phyloP scores from a whole-genome alignment of 2,888 invertebrate genomes.

The Melanotus villosus region DNA sequence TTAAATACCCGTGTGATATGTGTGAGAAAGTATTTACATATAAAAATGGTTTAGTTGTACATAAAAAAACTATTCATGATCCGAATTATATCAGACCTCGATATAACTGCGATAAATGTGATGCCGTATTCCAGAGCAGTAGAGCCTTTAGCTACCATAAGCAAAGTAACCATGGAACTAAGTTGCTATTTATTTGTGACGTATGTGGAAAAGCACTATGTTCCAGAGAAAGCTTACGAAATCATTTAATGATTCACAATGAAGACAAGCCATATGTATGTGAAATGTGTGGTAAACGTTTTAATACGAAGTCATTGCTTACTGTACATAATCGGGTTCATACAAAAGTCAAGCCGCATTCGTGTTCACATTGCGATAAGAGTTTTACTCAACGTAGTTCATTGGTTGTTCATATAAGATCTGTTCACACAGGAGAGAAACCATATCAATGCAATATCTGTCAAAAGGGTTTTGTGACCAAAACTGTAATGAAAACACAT shows the following conservation, averaged over 20 bases:
- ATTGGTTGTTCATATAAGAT: slow-evolving; percentile 9
- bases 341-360: slow-evolving; percentile 26
- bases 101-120: slow-evolving; percentile 58
- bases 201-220: slow-evolving; percentile 35
- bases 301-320: slow-evolving; percentile 67
- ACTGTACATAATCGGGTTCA: slow-evolving; percentile 34
- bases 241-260: neutral
- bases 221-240: neutral
- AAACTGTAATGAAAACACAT: slow-evolving; percentile 62
- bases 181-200: slow-evolving; percentile 37
- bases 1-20: neutral
- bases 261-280: slow-evolving; percentile 70
- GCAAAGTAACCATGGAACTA: slow-evolving; percentile 37
- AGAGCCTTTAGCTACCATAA: slow-evolving; percentile 46
- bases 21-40: slow-evolving; percentile 34
- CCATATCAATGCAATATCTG: slow-evolving; percentile 72
- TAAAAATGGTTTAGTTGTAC: neutral
- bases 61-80: slow-evolving; percentile 3
- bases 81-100: neutral
- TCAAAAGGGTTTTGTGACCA: slow-evolving; percentile 72
- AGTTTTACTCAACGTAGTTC: slow-evolving; percentile 1
- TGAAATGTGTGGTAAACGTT: slow-evolving; percentile 66
- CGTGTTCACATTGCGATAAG: neutral
- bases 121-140: slow-evolving; percentile 44
- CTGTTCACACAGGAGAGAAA: slow-evolving; percentile 67